Evolutionary conservation across 2,888 invertebrate genomes (phyloP), one percentile per base, ranked within the genome.

Genomic region (Limulus polyphemus): DNA sequence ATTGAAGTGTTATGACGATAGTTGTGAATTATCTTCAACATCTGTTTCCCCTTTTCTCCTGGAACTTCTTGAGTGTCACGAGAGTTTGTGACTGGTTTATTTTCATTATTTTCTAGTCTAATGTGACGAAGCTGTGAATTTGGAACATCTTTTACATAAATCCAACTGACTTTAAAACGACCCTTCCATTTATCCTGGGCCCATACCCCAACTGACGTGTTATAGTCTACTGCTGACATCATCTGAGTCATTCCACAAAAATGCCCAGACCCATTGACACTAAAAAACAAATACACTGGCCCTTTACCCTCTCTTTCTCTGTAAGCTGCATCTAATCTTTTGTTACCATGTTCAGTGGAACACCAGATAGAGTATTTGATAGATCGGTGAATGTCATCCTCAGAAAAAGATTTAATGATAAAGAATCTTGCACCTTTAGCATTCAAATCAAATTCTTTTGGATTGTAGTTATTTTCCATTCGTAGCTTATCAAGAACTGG

Each of bases 341-440:
- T 94, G 79, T 98, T 81, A 67, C 97, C 98, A 75, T 95, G 93
- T 77, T 97, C 95, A 14, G 98, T 98, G 73, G 93, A 93, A 80
- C 97, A 98, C 98, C 98, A 98, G 75, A 98, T 97, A 79, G 92
- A 93, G 78, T 98, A 97, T 79, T 97, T 97, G 78, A 98, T 97
- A 56, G 77, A 76, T 56, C 77, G 75, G 70, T 79, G 79, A 77
- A 98, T 94, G 78, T 98, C 97, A 78, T 98, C 97, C 79, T 98
- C 97, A 0, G 94, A 95, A 78, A 97, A 98, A 32, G 94, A 94
- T 79, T 98, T 97, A 72, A 98, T 97, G 65, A 98, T 94, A 78
- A 98, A 98, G 80, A 93, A 98, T 69, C 94, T 84, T 55, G 89
- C 87, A 68, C 85, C 84, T 56, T 88, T 87, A 9, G 88, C 86